Base-by-base conservation (phyloP, 2,113 vertebrate species). In the Pelecanoides urinatrix region DNA sequence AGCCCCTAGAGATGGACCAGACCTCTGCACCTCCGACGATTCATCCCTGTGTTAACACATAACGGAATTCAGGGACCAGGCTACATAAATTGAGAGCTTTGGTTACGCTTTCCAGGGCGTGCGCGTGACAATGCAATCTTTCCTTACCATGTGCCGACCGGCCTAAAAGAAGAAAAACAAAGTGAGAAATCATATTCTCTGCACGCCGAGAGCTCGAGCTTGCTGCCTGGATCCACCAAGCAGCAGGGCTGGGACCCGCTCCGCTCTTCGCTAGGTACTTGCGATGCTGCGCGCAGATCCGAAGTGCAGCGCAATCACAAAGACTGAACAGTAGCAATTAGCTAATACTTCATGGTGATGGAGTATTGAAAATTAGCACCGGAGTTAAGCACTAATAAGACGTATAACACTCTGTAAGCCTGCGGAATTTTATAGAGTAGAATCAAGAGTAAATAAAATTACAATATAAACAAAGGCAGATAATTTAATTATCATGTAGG, bases 401-500 rank as follows among this genome's bases (percentile, higher is more conserved):
- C 40, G 32, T 73, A 30, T 16, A 95, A 55, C 91, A 21, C 66
- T 29, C 50, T 0, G n/a, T 53, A 65, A 85, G 88, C 86, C 79
- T 56, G 92, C 29, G 21, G 68, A 91, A 80, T 96, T 94, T 87
- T 96, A 80, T 95, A 63, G 59, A 93, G 95, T 75, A 27, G 89
- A 68, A 96, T 96, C 92, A 88, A 96, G 91, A 94, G 96, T 97
- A 97, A 98, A 97, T 97, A 97, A 98, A 98, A 98, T 96, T 96
- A 96, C 96, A 82, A 58, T 98, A 98, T 97, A 96, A 98, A 94
- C 96, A 96, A 97, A 88, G 97, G 96, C 96, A 96, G 91, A 97
- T 98, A 98, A 98, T 97, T 97, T 91, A 98, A 98, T 97, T 96
- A 97, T 83, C 97, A 97, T 95, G 94, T 97, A 96, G 96, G 96